Evolutionary conservation across 2,113 vertebrate species (phyloP).

Genomic region (Podilymbus podiceps): DNA sequence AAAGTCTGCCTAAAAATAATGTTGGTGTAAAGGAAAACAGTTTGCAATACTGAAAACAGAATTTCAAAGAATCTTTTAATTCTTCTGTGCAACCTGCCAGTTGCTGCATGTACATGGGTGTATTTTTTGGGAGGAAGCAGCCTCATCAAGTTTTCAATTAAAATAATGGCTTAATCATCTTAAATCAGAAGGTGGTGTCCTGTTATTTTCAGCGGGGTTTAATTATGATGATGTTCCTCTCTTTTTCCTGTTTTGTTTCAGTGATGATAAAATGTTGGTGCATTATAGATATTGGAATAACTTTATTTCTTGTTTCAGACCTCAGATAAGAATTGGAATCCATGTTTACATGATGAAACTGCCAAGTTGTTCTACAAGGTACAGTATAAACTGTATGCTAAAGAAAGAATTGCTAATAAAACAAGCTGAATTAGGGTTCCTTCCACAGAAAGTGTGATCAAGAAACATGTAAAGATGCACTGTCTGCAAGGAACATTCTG

Average conservation of each 20-base stretch:
- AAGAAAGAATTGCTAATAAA: not conserved
- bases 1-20: not conserved
- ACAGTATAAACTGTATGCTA: not conserved
- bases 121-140: fast-evolving
- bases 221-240: not conserved
- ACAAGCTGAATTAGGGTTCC: not conserved
- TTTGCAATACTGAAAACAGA: not conserved
- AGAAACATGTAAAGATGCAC: not conserved
- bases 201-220: not conserved
- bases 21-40: not conserved
- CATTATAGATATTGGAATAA: not conserved
- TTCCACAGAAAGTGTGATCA: not conserved
- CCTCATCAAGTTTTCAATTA: not conserved
- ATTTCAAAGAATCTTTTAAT: not conserved
- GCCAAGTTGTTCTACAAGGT: constrained; percentile 94
- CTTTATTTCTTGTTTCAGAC: constrained; percentile 77
- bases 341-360: constrained; percentile 90
- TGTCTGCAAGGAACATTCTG: not conserved
- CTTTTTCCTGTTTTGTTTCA: not conserved
- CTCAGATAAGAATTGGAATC: constrained; percentile 90
- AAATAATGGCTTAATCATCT: not conserved
- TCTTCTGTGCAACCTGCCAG: not conserved
- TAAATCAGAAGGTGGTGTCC: not conserved
- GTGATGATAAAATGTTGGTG: not conserved
- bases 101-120: fast-evolving